Conservation (phyloP, 2,113 vertebrate species). For the Scalopus aquaticus region DNA sequence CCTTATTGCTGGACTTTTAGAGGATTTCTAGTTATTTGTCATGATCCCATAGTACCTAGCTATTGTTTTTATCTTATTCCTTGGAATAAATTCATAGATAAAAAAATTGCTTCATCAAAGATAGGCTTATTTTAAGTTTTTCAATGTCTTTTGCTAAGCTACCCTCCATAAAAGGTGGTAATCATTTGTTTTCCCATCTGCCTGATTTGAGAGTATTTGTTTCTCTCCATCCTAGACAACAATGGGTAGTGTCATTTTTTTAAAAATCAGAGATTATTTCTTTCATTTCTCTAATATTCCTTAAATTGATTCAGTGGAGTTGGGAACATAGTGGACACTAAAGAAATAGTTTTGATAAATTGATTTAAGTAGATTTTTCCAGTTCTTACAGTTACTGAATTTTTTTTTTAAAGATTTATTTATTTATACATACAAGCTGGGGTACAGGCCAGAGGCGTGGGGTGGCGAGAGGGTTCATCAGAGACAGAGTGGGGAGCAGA, state of each 20-base stretch:
- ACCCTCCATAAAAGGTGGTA: not conserved
- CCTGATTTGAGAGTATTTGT: not conserved
- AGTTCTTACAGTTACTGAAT: not conserved
- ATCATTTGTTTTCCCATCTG: not conserved
- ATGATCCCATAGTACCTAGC: not conserved
- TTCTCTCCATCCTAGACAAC: not conserved
- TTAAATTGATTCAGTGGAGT: slow-evolving; percentile 8
- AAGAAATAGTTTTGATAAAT: slow-evolving; percentile 33
- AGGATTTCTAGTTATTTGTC: slow-evolving; percentile 37
- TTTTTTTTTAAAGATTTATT: too few relatives aligned
- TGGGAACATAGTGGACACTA: not conserved
- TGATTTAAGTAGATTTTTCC: not conserved
- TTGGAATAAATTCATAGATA: not conserved
- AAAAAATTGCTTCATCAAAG: slow-evolving; percentile 20
- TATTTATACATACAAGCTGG: too few relatives aligned
- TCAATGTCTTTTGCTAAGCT: slow-evolving; percentile 21
- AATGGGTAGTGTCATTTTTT: not conserved
- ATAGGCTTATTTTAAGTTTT: not conserved
- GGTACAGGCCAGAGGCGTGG: too few relatives aligned
- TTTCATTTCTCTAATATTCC: not conserved
- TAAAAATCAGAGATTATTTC: slow-evolving; percentile 25
- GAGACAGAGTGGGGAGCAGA: too few relatives aligned
- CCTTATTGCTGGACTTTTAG: slow-evolving; percentile 22
- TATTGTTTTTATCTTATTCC: slow-evolving; percentile 34
- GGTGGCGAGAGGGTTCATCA: too few relatives aligned